Evolutionary conservation across 2,888 invertebrate genomes (phyloP).

Genomic region (Ctenicera cuprea): DNA sequence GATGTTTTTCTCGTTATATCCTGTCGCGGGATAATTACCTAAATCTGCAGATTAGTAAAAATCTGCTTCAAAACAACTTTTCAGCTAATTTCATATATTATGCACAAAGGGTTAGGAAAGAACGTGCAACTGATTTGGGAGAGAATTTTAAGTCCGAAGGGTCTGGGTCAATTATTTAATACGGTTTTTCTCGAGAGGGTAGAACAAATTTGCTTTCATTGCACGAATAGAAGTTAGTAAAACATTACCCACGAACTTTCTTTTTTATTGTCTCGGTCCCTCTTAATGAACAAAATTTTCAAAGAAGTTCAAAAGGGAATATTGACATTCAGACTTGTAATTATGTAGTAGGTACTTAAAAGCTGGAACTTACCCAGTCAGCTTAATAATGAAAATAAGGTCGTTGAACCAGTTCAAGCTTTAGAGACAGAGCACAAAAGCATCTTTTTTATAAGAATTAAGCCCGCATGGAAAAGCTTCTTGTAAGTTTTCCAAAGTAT

Average conservation of each 20-base stretch:
- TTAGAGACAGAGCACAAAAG: too few relatives aligned
- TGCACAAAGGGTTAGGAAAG: not conserved
- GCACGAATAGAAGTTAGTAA: not conserved
- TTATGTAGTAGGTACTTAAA: not conserved
- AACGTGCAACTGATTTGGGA: not conserved
- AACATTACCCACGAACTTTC: not conserved
- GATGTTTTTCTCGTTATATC: not conserved
- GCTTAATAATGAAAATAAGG: too few relatives aligned
- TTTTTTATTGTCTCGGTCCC: not conserved
- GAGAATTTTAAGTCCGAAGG: not conserved
- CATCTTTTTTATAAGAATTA: too few relatives aligned
- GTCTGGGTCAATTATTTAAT: conserved; percentile 3
- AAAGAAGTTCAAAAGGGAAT: not conserved
- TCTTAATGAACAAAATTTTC: not conserved
- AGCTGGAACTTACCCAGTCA: too few relatives aligned
- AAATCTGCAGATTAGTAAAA: too few relatives aligned
- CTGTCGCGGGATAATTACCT: not conserved
- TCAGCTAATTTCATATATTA: not conserved
- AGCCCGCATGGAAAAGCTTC: too few relatives aligned
- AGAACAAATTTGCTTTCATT: not conserved
- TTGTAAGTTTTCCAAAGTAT: not conserved
- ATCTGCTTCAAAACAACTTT: too few relatives aligned
- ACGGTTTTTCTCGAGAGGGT: not conserved
- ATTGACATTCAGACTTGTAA: not conserved
- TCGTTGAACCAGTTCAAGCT: too few relatives aligned